Conservation (phyloP, 2,888 invertebrate species). For the Metallyticus violacea region DNA sequence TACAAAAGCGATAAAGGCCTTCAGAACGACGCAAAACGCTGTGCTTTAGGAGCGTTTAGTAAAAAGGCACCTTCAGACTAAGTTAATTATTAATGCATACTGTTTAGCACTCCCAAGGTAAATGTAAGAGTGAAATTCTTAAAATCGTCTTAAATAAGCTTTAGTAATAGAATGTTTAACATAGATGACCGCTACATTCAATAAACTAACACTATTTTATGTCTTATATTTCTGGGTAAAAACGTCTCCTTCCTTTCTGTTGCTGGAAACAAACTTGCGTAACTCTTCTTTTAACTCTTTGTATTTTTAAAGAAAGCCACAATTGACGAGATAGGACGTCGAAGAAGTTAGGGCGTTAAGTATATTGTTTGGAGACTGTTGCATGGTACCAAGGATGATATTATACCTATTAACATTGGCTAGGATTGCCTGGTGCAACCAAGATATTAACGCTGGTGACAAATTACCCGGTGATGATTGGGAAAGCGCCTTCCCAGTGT, state of each 20-base stretch:
- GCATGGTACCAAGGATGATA: neutral
- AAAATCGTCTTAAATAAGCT: neutral
- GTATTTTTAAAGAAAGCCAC: neutral
- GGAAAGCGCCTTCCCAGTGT: neutral
- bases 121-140: no score
- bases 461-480: slow-evolving; percentile 31
- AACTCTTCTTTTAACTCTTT: neutral
- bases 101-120: no score
- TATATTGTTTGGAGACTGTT: neutral
- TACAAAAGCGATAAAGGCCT: no score
- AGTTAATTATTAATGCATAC: no score
- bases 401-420: slow-evolving; percentile 26
- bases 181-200: neutral
- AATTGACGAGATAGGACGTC: neutral
- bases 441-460: slow-evolving; percentile 21
- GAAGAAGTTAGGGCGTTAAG: neutral
- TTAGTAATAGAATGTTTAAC: neutral
- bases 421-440: slow-evolving; percentile 13
- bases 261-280: neutral
- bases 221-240: neutral
- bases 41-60: no score
- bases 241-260: neutral
- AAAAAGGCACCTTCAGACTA: no score
- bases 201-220: neutral
- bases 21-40: no score